Percentiles rank a stretch among this genome's conserved stretches.
These are phyloP conservation scores for Oceanites oceanicus DNA, from an alignment of 2,113 vertebrate genomes.

Conservation along the genomic window DNA sequence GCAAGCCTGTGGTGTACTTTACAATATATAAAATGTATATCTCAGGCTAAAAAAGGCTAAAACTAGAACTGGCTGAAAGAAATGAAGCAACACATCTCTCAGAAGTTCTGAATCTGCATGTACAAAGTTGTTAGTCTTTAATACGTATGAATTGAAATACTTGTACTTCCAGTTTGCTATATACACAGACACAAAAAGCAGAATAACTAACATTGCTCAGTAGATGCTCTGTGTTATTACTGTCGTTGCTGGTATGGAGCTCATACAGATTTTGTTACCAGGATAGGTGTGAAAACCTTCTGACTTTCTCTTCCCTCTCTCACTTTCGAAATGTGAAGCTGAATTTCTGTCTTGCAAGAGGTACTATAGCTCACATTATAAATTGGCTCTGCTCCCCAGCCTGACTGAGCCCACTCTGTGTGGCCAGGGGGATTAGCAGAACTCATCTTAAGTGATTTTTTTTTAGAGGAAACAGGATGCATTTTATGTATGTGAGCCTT, in stretches of 20 bases:
- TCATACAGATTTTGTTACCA: not conserved
- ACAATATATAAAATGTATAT: not conserved
- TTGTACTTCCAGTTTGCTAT: not conserved
- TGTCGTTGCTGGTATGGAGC: not conserved
- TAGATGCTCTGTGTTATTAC: not conserved
- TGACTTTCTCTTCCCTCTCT: not conserved
- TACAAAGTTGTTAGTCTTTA: not conserved
- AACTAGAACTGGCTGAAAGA: not conserved
- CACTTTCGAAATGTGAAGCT: not conserved
- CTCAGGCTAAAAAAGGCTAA: not conserved
- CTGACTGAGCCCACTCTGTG: not conserved
- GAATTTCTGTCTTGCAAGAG: not conserved
- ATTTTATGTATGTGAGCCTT: not conserved
- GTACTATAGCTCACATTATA: not conserved
- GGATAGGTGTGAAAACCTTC: not conserved
- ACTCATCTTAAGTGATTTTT: not conserved
- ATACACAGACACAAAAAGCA: not conserved
- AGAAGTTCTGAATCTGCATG: not conserved
- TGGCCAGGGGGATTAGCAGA: constrained; percentile 24
- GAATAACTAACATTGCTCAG: not conserved
- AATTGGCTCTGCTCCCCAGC: not conserved
- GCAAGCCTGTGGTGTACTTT: not conserved
- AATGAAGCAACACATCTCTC: not conserved
- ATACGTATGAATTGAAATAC: not conserved
- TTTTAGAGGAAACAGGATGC: not conserved